Evolutionary conservation across 2,113 vertebrate species (phyloP), one percentile per base, ranked within the genome.

Genomic region (Myotis yumanensis): DNA sequence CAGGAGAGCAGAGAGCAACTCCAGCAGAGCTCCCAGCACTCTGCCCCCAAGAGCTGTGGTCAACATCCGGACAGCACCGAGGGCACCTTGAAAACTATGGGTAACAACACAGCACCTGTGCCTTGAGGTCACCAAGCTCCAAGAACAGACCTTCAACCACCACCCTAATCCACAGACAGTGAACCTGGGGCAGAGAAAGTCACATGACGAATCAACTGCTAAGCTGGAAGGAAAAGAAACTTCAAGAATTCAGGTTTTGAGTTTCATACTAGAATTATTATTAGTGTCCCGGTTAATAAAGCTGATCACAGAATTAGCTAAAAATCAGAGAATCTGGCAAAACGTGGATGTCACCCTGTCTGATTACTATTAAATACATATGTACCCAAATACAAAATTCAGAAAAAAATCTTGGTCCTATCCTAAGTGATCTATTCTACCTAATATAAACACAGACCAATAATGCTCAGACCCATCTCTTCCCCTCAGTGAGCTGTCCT

Each of bases 281-380:
- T 57, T 59, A 30, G 25, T 9, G 5, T 51, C 40, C 57, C 11
- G 54, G 22, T 40, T 35, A 92, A 85, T 25, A 92, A 85, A 91
- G 32, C 48, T 20, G 15, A 88, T 46, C 30, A 37, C 35, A 64
- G 37, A 76, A 93, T 90, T 23, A 73, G 37, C 66, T 80, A 84
- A 89, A 89, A 94, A 76, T 40, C 54, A 86, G 64, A 81, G 37
- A 69, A 77, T 43, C 68, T 77, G 71, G 62, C 35, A 71, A 94
- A 91, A 90, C 30, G 32, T 37, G 23, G 35, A 52, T 20, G 62
- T 76, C 48, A 72, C 46, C 62, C 40, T 40, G 16, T 81, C 16
- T 62, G 28, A 48, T 30, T 23, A 64, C 30, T 28, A 52, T 84
- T 37, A 66, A 81, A 88, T 16, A 77, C 43, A n/a, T 40, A 59